Conservation (phyloP, 2,888 invertebrate genomes). For the Mimumesa dahlbomi region DNA sequence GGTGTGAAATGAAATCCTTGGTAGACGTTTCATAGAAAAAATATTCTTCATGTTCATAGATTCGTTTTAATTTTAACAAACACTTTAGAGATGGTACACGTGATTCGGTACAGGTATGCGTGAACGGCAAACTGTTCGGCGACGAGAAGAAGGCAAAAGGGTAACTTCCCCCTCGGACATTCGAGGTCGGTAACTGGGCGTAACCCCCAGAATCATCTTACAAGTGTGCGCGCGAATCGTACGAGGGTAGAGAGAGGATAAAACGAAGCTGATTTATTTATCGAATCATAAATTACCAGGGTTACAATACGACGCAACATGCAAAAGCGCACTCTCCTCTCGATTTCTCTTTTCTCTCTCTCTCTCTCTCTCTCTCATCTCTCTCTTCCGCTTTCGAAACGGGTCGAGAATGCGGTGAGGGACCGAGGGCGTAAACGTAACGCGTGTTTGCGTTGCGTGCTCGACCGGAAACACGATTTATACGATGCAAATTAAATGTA, state of each 20-base stretch:
- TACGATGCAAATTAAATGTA: constrained; percentile 78
- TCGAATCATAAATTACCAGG: constrained; percentile 77
- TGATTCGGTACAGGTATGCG: constrained; percentile 23
- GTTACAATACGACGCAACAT: constrained; percentile 69
- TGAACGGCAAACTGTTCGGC: constrained; percentile 32
- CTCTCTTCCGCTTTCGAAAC: constrained; percentile 15
- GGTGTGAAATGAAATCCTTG: too few species aligned
- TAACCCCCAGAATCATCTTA: constrained; percentile 69
- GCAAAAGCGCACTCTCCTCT: constrained; percentile 45
- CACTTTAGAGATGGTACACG: too few species aligned
- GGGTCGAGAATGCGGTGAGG: constrained; percentile 50
- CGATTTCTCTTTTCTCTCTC: constrained; percentile 35
- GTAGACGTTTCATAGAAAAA: too few species aligned
- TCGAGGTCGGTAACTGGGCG: constrained; percentile 60
- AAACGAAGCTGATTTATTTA: constrained; percentile 74
- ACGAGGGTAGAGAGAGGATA: constrained; percentile 19
- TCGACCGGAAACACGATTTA: constrained; percentile 78
- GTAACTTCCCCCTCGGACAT: constrained; percentile 42
- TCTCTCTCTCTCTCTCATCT: constrained; percentile 26
- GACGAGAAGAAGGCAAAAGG: constrained; percentile 19
- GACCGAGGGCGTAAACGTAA: constrained; percentile 70
- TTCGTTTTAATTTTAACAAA: too few species aligned
- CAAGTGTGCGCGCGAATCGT: constrained; percentile 64
- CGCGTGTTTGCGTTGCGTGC: constrained; percentile 78
- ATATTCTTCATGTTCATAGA: too few species aligned